Conservation (phyloP, 2,888 invertebrate species). For the Drosophila incognita region DNA sequence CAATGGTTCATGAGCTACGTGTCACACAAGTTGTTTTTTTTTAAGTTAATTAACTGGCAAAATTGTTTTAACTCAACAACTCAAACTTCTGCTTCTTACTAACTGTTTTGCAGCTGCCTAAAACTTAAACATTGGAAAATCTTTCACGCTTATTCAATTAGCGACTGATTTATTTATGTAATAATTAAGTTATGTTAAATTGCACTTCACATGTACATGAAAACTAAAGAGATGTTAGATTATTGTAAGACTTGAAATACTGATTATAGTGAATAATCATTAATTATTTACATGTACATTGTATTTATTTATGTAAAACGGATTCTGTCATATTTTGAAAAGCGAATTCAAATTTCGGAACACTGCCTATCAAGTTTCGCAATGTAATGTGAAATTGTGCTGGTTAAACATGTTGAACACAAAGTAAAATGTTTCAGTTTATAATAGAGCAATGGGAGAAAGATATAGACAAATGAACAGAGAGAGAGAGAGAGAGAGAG, state of each 20-base stretch:
- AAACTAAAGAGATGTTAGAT: not conserved
- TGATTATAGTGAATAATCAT: not conserved
- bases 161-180: not conserved
- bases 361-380: slow-evolving; percentile 38
- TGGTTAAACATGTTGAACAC: slow-evolving; percentile 77
- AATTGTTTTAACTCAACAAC: not conserved
- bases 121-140: not conserved
- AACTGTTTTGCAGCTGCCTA: not conserved
- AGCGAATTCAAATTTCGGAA: slow-evolving; percentile 22
- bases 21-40: not conserved
- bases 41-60: not conserved
- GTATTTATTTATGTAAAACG: not conserved
- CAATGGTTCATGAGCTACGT: not conserved
- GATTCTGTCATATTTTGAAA: not conserved
- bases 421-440: slow-evolving; percentile 75
- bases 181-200: not conserved
- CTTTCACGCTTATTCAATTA: not conserved
- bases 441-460: slow-evolving; percentile 29
- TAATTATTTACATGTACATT: too few relatives aligned
- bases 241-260: not conserved
- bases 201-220: not conserved
- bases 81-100: too few relatives aligned
- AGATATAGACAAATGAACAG: not conserved
- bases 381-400: slow-evolving; percentile 63
- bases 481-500: not conserved